Percentiles rank a stretch among this genome's conserved stretches.
These are phyloP conservation scores for Beroe ovata DNA, from an alignment of 37 sponge, comb jelly and placozoan species.

Conservation along the genomic window DNA sequence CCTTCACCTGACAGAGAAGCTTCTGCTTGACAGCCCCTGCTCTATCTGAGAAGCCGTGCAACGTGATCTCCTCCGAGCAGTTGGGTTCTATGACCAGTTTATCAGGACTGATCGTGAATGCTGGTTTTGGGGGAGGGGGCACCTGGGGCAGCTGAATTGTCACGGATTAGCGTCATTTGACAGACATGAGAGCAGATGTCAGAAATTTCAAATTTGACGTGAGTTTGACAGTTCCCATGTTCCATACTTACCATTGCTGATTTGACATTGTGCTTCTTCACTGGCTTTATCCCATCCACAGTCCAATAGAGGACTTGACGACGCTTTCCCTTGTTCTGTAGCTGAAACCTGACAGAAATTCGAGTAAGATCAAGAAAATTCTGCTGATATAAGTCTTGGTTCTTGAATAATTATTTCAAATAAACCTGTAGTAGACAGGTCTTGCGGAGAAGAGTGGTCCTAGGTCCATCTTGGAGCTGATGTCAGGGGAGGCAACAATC, in stretches of 20 bases:
- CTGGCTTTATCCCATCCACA: constrained; percentile 80
- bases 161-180: not conserved
- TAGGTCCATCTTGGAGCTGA: constrained; percentile 80
- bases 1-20: constrained; percentile 84
- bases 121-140: constrained; percentile 68
- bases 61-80: constrained; percentile 70
- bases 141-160: constrained; percentile 12
- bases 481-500: constrained; percentile 81
- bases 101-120: constrained; percentile 81
- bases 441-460: constrained; percentile 80
- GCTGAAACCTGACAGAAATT: constrained; percentile 33
- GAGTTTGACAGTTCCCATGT: too few relatives aligned
- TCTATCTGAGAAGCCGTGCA: constrained; percentile 67
- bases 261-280: constrained; percentile 52
- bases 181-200: not conserved
- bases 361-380: too few relatives aligned
- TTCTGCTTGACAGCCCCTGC: constrained; percentile 77
- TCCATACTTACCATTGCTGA: constrained; percentile 18
- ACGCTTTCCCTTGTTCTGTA: constrained; percentile 71
- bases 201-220: too few relatives aligned
- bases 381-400: too few relatives aligned
- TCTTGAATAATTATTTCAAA: too few relatives aligned
- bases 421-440: constrained; percentile 57
- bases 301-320: constrained; percentile 86
- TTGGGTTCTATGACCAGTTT: constrained; percentile 81